Evolutionary conservation across 2,888 invertebrate genomes (phyloP), one percentile per base, ranked within the genome.

Genomic region (Eupithecia pulchellata): DNA sequence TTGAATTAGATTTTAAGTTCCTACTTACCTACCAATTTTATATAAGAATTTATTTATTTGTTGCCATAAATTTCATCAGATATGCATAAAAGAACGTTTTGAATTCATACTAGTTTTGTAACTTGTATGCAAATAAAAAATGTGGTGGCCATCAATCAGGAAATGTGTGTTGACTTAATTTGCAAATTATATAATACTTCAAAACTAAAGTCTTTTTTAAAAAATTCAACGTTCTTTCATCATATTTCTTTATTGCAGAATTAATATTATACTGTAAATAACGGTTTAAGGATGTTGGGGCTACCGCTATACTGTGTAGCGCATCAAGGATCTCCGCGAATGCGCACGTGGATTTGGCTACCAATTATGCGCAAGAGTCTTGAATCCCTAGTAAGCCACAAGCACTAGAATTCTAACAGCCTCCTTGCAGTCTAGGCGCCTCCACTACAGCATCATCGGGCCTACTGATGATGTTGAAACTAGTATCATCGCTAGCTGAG

Each of bases 71-170:
- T 29, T 64, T 55, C 58, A 60, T 60, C 57, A 57, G 29, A 29
- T 57, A 14, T 29, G 29, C 27, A 25, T 34, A 11, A 11, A 32
- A 17, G 39, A n/a, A 60, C 20, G 32, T 61, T 71, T 70, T 71
- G 32, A 66, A 52, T 71, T 55, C 63, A 66, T 60, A 73, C 65
- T 47, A 58, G 68, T 66, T 73, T 52, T 11, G 52, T 20, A 74
- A 66, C 71, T 14, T 68, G 69, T 73, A 73, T 75, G 73, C 65
- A 77, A 68, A 67, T 72, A n/a, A n/a, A n/a, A n/a, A n/a, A 74
- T 60, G 58, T 60, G 30, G 32, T 60, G 58, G 9, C 32, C 32
- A 34, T 60, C 17, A 32, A 69, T 69, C 65, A 71, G 76, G 68
- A 73, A 73, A 74, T 74, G 66, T 72, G 73, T 68, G 62, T 61